Percentiles rank a stretch among this genome's conserved stretches.
These are phyloP conservation scores for Cyprinodon variegatus DNA, from an alignment of 2,113 vertebrate species.

Conservation along the genomic window DNA sequence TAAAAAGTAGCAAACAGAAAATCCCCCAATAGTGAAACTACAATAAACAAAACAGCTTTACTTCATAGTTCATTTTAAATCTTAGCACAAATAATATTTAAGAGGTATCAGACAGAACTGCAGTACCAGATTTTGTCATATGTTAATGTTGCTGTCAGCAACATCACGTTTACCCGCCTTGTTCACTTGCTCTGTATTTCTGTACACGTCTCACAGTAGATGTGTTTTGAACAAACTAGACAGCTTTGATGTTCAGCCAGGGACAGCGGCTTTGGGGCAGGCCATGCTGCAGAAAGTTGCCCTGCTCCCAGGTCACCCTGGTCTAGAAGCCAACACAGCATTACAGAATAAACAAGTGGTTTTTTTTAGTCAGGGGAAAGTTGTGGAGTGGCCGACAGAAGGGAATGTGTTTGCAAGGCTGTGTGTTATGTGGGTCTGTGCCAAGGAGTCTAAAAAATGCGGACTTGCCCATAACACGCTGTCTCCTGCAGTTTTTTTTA, in stretches of 20 bases:
- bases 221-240: conserved; percentile 49
- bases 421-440: conserved; percentile 12
- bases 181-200: conserved; percentile 30
- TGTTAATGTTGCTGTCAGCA: conserved; percentile 16
- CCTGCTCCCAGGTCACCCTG: conserved; percentile 64
- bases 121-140: conserved; percentile 12
- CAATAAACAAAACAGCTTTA: background rate
- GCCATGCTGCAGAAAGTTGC: conserved; percentile 57
- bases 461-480: background rate
- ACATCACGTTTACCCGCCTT: conserved; percentile 2
- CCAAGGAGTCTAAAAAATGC: conserved; percentile 34
- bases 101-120: background rate
- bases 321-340: conserved; percentile 56
- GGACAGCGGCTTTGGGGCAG: conserved; percentile 43
- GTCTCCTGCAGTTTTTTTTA: conserved; percentile 30
- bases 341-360: conserved; percentile 64
- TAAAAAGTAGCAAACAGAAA: background rate
- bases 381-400: conserved; percentile 32
- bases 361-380: conserved; percentile 47
- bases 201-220: conserved; percentile 5
- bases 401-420: conserved; percentile 29
- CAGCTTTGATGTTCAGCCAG: conserved; percentile 62
- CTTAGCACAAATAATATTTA: background rate
- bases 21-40: background rate
- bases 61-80: conserved; percentile 21